These are phyloP conservation scores for Autographa pulchrina DNA, from an alignment of 2,888 invertebrate species.

Conservation along the genomic window DNA sequence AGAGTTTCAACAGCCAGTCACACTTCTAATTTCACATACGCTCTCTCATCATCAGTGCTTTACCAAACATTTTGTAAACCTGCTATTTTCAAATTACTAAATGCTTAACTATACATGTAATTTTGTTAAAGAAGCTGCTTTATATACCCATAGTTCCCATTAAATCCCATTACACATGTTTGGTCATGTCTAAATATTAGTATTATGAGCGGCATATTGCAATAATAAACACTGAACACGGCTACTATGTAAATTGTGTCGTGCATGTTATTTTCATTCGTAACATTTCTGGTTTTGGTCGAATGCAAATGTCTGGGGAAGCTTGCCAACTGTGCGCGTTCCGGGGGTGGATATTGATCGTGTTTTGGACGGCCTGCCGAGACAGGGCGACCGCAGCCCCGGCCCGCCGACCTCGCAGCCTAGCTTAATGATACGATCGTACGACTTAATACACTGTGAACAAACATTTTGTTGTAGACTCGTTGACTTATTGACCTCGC, in stretches of 20 bases:
- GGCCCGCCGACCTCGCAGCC: neutral
- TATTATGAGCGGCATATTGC: slow-evolving; percentile 22
- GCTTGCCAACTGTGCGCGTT: slow-evolving; percentile 36
- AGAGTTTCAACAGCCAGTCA: neutral
- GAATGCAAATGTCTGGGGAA: slow-evolving; percentile 35
- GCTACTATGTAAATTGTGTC: slow-evolving; percentile 12
- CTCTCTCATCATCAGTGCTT: neutral
- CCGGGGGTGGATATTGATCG: slow-evolving; percentile 46
- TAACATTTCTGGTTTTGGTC: slow-evolving; percentile 27
- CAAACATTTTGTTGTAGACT: neutral
- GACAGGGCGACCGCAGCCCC: slow-evolving; percentile 22
- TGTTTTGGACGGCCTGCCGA: slow-evolving; percentile 16
- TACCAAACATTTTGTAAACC: neutral
- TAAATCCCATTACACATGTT: slow-evolving; percentile 34
- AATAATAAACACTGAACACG: slow-evolving; percentile 40
- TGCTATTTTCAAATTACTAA: too few species aligned
- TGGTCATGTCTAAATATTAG: slow-evolving; percentile 39
- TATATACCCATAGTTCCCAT: slow-evolving; percentile 18
- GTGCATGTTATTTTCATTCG: slow-evolving; percentile 15
- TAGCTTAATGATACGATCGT: slow-evolving; percentile 2
- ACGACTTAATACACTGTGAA: neutral
- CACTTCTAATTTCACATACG: neutral
- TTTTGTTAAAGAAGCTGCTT: slow-evolving; percentile 20
- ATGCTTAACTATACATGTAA: neutral
- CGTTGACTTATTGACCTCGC: neutral